Conservation (phyloP, 2,888 invertebrate genomes). For the Byasa hedistus region DNA sequence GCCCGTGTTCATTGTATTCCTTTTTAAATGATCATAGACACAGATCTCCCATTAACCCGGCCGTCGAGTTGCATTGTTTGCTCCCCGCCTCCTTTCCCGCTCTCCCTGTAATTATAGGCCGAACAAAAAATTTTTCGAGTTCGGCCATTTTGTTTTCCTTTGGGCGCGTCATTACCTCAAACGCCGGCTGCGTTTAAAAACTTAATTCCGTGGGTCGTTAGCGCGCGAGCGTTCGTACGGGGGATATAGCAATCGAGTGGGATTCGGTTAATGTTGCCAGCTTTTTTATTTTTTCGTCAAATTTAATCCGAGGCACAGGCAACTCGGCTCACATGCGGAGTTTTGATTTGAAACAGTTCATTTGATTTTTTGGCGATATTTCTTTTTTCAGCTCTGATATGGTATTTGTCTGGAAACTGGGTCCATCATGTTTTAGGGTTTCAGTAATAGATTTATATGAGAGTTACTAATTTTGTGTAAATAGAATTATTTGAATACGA, state of each 20-base stretch:
- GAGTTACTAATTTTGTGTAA: too few relatives aligned
- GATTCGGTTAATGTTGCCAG: constrained; percentile 27
- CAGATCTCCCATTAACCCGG: constrained; percentile 29
- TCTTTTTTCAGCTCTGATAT: too few relatives aligned
- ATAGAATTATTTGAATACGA: too few relatives aligned
- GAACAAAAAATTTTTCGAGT: constrained; percentile 41
- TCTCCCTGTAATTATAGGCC: constrained; percentile 45
- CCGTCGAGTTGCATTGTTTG: constrained; percentile 34
- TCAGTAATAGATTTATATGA: too few relatives aligned
- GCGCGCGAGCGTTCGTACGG: constrained; percentile 41
- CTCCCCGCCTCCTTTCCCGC: constrained; percentile 40
- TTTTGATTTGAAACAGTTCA: constrained; percentile 10
- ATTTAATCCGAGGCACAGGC: constrained; percentile 18
- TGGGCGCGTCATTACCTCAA: constrained; percentile 31
- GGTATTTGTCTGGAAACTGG: too few relatives aligned
- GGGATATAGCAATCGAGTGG: constrained; percentile 39
- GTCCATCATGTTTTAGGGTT: too few relatives aligned
- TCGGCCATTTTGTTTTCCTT: constrained; percentile 49
- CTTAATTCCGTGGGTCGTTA: constrained; percentile 60
- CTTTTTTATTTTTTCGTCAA: constrained; percentile 24
- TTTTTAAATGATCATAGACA: constrained; percentile 12
- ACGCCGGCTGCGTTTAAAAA: constrained; percentile 50
- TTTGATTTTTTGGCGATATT: constrained; percentile 2
- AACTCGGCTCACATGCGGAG: constrained; percentile 24
- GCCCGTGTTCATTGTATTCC: background rate